A percentile compares a stretch with the other conserved stretches of the same genome.
phyloP scores from a whole-genome alignment of 1,140 invertebrate genomes.

The Ephestia elutella region DNA sequence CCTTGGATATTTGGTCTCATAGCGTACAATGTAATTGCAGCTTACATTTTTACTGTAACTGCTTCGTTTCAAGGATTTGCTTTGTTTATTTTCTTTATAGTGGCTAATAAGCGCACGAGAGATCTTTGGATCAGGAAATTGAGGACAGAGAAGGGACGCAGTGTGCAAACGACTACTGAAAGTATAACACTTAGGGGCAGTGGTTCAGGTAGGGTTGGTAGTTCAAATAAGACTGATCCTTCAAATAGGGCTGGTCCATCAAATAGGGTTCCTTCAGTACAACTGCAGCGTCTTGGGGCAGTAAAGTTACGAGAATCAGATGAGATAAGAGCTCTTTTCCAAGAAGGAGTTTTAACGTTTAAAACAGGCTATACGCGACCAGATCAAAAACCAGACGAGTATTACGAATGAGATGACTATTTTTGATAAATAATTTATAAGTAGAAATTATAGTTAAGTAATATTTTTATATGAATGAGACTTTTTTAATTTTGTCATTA shows the following conservation, averaged over 20 bases:
- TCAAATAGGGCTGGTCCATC: background rate
- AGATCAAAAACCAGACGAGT: background rate
- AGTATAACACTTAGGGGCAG: background rate
- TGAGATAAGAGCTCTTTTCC: background rate
- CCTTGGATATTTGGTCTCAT: conserved; percentile 48
- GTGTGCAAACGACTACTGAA: background rate
- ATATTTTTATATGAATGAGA: background rate
- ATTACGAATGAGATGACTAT: background rate
- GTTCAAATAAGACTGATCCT: background rate
- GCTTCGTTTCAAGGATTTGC: conserved; percentile 57
- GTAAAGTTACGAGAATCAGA: background rate
- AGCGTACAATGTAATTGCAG: conserved; percentile 29
- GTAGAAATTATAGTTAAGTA: too few species aligned
- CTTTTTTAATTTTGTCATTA: too few species aligned
- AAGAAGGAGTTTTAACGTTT: background rate
- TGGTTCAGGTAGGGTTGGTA: background rate
- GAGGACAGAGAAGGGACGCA: conserved; percentile 13
- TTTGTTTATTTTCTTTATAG: conserved; percentile 56
- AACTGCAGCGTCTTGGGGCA: background rate
- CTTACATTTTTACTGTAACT: conserved; percentile 55
- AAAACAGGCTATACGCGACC: background rate
- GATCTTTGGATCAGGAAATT: conserved; percentile 37
- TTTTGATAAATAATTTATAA: too few species aligned
- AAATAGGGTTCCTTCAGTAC: background rate
- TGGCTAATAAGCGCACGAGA: conserved; percentile 43